A percentile compares a stretch with the other conserved stretches of the same genome.
These are phyloP conservation scores for Crenichthys baileyi DNA, from an alignment of 2,797 vertebrate genomes.

Conservation along the genomic window DNA sequence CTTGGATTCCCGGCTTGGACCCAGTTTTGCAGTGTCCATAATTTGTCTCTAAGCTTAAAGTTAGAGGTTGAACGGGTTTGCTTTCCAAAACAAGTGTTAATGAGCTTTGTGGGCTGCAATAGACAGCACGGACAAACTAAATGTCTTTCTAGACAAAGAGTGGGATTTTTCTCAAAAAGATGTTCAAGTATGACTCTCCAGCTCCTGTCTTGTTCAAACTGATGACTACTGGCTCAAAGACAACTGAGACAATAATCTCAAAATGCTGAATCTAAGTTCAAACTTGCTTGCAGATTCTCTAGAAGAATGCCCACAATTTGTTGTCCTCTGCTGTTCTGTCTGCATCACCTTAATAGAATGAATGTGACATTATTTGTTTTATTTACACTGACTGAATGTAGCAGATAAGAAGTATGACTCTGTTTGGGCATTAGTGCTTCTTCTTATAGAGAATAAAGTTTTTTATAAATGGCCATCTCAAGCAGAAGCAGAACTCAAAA, in stretches of 20 bases:
- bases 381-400: not conserved
- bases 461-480: constrained; percentile 36
- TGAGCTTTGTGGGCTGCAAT: not conserved
- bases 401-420: not conserved
- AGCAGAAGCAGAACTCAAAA: constrained; percentile 20
- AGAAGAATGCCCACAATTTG: not conserved
- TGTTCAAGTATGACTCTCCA: constrained; percentile 1
- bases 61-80: not conserved
- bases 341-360: not conserved
- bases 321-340: not conserved
- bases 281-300: not conserved
- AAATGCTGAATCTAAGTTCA: not conserved
- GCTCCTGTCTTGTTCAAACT: not conserved
- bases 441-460: not conserved
- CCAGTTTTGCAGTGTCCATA: too few species aligned
- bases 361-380: not conserved
- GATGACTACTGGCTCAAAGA: not conserved
- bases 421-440: not conserved
- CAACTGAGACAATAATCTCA: not conserved
- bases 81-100: not conserved
- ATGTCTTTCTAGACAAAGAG: not conserved
- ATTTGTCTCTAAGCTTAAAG: not conserved
- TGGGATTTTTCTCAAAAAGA: not conserved
- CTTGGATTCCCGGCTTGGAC: too few species aligned
- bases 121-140: not conserved